Percentiles rank a stretch among this genome's conserved stretches.
Evolutionary conservation across 2,797 vertebrate species (phyloP).

Genomic region (Esox lucius): DNA sequence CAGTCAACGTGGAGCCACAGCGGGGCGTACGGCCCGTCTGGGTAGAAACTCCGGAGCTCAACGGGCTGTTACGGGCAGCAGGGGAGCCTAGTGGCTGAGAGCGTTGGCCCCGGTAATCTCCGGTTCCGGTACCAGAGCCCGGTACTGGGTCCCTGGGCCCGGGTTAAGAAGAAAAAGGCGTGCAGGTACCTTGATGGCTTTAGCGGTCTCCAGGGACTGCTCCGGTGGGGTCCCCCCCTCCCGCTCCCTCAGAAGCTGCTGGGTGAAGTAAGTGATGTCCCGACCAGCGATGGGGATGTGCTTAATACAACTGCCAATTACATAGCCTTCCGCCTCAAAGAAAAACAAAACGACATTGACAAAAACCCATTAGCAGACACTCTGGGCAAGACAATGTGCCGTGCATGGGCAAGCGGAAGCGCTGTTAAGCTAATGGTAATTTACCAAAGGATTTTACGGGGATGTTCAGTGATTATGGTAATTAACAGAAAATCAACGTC

Average conservation of each 20-base stretch:
- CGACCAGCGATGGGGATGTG: slow-evolving; percentile 98
- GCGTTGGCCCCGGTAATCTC: too few species aligned
- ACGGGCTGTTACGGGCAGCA: too few species aligned
- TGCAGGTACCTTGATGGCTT: slow-evolving; percentile 87
- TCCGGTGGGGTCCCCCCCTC: slow-evolving; percentile 97
- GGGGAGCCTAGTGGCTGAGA: too few species aligned
- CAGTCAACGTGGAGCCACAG: background rate
- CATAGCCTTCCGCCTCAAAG: slow-evolving; percentile 91
- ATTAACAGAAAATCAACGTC: too few species aligned
- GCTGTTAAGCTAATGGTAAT: too few species aligned
- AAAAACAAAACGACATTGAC: background rate
- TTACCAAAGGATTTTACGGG: too few species aligned
- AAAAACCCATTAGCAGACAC: background rate
- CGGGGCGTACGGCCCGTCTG: background rate
- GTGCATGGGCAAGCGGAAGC: background rate
- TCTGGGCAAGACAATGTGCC: background rate
- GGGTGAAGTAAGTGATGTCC: slow-evolving; percentile 98
- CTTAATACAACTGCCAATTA: slow-evolving; percentile 98
- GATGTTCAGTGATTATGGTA: too few species aligned
- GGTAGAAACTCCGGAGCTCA: background rate
- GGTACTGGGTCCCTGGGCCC: background rate
- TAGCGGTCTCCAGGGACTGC: slow-evolving; percentile 96
- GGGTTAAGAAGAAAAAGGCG: background rate
- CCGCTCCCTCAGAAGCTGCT: slow-evolving; percentile 92
- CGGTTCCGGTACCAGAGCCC: too few species aligned